Evolutionary conservation across 2,888 invertebrate species (phyloP).

Genomic region (Chelonus formosanus): DNA sequence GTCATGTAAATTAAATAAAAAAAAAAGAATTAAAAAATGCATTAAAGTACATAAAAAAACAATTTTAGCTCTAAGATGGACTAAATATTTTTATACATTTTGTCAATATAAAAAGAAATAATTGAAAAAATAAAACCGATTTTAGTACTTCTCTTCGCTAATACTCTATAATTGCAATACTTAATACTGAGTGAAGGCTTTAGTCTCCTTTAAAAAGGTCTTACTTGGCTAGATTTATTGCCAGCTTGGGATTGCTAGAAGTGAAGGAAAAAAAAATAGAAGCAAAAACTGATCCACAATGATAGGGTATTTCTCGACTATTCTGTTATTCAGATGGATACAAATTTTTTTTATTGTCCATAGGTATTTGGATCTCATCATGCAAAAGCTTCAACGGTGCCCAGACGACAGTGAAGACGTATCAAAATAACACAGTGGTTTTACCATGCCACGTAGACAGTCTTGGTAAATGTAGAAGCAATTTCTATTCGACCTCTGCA

Average conservation of each 20-base stretch:
- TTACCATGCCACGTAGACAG: slow-evolving; percentile 80
- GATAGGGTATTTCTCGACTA: too few relatives aligned
- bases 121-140: too few relatives aligned
- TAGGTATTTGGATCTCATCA: slow-evolving; percentile 65
- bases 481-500: not conserved
- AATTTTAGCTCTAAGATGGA: too few relatives aligned
- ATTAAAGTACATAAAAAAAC: too few relatives aligned
- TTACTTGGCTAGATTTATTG: slow-evolving; percentile 29
- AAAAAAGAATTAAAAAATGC: too few relatives aligned
- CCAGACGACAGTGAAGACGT: slow-evolving; percentile 78
- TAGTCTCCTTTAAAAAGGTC: slow-evolving; percentile 5
- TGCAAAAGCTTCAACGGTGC: slow-evolving; percentile 74
- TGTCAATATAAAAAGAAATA: too few relatives aligned
- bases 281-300: not conserved
- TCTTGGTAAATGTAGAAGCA: slow-evolving; percentile 67
- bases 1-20: too few relatives aligned
- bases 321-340: not conserved
- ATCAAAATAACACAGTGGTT: slow-evolving; percentile 80
- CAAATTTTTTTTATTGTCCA: slow-evolving; percentile 38
- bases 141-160: slow-evolving; percentile 9
- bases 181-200: slow-evolving; percentile 22
- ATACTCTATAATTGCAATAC: slow-evolving; percentile 27
- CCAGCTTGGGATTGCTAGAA: not conserved
- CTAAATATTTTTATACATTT: too few relatives aligned
- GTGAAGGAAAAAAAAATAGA: not conserved